Percentiles rank a stretch among this genome's conserved stretches.
These are phyloP conservation scores for Formica selysi DNA, from an alignment of 1,140 invertebrate species.

Conservation along the genomic window DNA sequence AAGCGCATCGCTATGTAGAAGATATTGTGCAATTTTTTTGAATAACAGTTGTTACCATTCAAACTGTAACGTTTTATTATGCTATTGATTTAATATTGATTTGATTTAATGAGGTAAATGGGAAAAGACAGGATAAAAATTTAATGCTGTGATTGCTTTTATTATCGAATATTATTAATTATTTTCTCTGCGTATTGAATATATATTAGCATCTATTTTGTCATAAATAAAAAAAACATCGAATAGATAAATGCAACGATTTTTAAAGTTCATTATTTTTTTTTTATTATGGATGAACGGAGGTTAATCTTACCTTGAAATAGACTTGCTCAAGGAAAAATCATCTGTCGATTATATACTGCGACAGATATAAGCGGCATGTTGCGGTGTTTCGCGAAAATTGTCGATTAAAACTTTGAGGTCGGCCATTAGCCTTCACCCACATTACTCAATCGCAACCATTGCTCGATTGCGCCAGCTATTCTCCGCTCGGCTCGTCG, in stretches of 20 bases:
- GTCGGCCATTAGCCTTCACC: conserved; percentile 82
- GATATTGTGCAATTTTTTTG: not conserved
- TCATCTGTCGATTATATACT: not conserved
- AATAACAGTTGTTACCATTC: not conserved
- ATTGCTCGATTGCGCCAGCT: conserved; percentile 63
- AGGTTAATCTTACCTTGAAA: conserved; percentile 18
- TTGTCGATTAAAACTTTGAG: conserved; percentile 81
- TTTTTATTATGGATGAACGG: not conserved
- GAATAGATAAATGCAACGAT: not conserved
- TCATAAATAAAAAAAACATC: not conserved
- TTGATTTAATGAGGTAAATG: not conserved
- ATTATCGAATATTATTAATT: not conserved
- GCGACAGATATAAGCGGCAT: not conserved
- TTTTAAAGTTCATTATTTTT: conserved; percentile 15
- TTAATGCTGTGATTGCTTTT: not conserved
- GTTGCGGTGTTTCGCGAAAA: conserved; percentile 72
- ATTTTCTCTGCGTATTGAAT: not conserved
- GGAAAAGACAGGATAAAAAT: not conserved
- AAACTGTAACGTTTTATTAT: not conserved
- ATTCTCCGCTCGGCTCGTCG: conserved; percentile 51
- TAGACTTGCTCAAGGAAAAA: conserved; percentile 33
- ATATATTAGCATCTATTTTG: not conserved
- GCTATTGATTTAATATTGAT: not conserved
- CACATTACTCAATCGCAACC: conserved; percentile 74
- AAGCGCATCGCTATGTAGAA: not conserved